Conservation (phyloP, 2,888 invertebrate species). For the Monochamus alternatus region DNA sequence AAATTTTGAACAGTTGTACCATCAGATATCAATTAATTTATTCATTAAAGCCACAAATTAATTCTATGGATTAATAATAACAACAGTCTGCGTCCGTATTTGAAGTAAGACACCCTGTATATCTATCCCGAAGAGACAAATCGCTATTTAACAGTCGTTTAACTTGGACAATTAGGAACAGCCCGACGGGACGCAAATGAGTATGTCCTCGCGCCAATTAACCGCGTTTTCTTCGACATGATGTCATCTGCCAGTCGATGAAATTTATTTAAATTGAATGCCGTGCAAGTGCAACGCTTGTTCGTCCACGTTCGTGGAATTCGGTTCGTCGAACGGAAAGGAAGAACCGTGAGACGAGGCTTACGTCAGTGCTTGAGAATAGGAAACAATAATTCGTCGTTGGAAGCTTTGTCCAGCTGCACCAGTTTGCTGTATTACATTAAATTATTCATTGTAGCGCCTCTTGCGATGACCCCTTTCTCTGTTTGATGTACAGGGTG, state of each 20-base stretch:
- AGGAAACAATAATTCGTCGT: neutral
- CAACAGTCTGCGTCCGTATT: no score
- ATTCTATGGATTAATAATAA: no score
- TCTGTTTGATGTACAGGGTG: no score
- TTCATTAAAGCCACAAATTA: no score
- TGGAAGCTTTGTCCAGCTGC: neutral
- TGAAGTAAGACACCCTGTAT: no score
- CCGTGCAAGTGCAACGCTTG: neutral
- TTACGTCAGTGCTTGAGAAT: slow-evolving; percentile 8
- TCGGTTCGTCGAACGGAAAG: neutral
- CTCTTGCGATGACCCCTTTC: no score
- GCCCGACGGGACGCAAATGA: neutral
- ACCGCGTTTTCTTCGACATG: neutral
- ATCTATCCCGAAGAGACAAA: no score
- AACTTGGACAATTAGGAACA: no score
- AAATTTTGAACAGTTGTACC: no score
- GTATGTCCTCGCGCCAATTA: neutral
- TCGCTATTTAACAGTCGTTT: no score
- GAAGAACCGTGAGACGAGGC: neutral
- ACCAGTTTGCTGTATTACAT: neutral
- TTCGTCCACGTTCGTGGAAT: neutral
- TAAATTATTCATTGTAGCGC: no score
- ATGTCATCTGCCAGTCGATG: neutral
- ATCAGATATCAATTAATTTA: no score
- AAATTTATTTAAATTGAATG: slow-evolving; percentile 12